Conservation (phyloP, 2,888 invertebrate genomes). For the Fissipunctia ypsillon region DNA sequence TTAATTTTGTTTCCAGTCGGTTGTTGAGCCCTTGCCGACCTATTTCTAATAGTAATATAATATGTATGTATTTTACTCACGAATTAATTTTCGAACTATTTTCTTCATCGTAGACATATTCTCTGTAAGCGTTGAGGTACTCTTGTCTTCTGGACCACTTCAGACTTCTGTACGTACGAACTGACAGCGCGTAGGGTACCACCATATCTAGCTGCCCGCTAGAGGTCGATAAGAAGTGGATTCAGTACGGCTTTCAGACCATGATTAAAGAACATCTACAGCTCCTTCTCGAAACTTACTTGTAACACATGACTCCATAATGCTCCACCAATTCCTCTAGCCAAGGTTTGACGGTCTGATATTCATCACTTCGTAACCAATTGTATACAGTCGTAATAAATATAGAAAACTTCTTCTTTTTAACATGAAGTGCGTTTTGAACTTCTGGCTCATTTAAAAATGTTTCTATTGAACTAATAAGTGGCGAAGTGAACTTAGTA, state of each 20-base stretch:
- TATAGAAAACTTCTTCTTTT: neutral
- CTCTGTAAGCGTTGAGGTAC: constrained; percentile 14
- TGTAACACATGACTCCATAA: constrained; percentile 62
- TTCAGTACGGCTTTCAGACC: neutral
- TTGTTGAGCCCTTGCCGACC: neutral
- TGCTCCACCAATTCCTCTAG: constrained; percentile 60
- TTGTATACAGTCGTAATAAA: neutral
- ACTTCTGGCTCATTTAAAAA: constrained; percentile 22
- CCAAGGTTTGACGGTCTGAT: constrained; percentile 22
- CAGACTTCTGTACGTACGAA: constrained; percentile 10
- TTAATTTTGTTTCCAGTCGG: too few relatives aligned
- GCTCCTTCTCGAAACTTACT: constrained; percentile 3
- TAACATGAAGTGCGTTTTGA: constrained; percentile 14
- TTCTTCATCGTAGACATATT: constrained; percentile 25
- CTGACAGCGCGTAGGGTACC: constrained; percentile 24
- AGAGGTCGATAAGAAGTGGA: neutral
- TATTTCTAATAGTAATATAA: neutral
- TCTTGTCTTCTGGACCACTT: constrained; percentile 21
- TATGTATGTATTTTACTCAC: constrained; percentile 4
- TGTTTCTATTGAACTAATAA: constrained; percentile 8
- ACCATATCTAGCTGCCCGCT: constrained; percentile 20
- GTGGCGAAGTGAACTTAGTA: neutral
- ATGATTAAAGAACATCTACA: neutral
- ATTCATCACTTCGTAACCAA: neutral
- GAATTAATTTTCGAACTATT: constrained; percentile 11